Conservation (phyloP, 1,140 invertebrate species). For the Euura saliciscinereae region DNA sequence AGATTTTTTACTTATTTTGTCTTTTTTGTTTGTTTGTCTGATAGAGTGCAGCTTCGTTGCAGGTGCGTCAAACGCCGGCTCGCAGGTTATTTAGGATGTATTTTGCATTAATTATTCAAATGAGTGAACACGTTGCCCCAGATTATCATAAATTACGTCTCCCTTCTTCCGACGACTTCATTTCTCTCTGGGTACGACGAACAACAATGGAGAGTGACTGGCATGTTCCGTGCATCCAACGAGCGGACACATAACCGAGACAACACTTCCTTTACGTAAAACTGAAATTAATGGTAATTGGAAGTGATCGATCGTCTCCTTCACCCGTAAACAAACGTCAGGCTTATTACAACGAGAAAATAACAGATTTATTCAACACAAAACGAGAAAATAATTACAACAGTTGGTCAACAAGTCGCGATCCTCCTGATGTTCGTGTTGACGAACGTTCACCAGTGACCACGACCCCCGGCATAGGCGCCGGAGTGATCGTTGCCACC, state of each 20-base stretch:
- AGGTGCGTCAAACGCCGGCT: neutral
- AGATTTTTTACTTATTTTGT: too few relatives aligned
- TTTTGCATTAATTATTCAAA: conserved; percentile 62
- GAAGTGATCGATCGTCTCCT: neutral
- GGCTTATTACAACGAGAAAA: neutral
- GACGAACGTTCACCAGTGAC: neutral
- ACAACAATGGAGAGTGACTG: conserved; percentile 24
- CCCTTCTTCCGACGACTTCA: conserved; percentile 43
- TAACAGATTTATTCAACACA: neutral
- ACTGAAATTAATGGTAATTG: neutral
- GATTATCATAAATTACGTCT: conserved; percentile 55
- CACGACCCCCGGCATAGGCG: neutral
- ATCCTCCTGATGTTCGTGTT: neutral
- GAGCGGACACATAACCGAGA: neutral
- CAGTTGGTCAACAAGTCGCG: neutral
- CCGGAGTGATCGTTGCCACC: conserved; percentile 14
- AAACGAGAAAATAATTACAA: neutral
- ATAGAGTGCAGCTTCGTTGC: neutral
- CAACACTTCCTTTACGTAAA: neutral
- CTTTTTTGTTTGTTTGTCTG: too few relatives aligned
- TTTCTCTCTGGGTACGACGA: conserved; percentile 33
- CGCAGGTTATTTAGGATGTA: conserved; percentile 54
- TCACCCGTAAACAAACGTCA: neutral
- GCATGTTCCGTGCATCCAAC: neutral
- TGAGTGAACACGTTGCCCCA: conserved; percentile 42